Evolutionary conservation across 1,140 invertebrate species (phyloP), one percentile per base, ranked within the genome.

Genomic region (Chrysomallon squamiferum): DNA sequence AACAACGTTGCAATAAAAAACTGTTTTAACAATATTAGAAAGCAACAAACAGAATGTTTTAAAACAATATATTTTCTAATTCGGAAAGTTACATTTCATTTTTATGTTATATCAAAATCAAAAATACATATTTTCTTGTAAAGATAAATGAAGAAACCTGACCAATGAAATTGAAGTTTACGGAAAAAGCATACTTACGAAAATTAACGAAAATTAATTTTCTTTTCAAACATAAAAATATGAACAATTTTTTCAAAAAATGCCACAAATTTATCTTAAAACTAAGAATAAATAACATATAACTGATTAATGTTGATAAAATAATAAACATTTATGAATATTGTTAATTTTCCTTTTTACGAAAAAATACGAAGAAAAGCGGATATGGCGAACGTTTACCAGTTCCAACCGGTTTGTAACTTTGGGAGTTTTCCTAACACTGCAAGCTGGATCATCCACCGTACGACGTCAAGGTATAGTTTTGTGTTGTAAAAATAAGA

Each of bases 371-470:
- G 69, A 68, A 61, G 20, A 50, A 64, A 66, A 57, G 72, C 73
- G 70, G 73, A 74, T 65, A 82, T 82, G 81, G 79, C 78, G 80
- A 76, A 69, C 74, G 66, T 74, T 73, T 82, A 71, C 83, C 82
- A 83, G 83, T 85, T 85, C 72, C 74, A 84, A 85, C 83, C 83
- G 83, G 83, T 85, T 80, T 69, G 59, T 72, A 75, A 73, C 59
- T 79, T 78, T 71, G 73, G 75, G 73, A 72, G 72, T 73, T 76
- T 79, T 69, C 70, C 67, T 72, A 68, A 71, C 61, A 73, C 57
- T 32, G 50, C 47, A 57, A 52, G 58, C 52, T 50, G 58, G 59
- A 50, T 60, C 50, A n/a, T 27, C 22, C 33, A 27, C 27, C 63
- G 62, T 57, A 65, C 33, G 65, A 58, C 50, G 59, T 45, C 9